These are phyloP conservation scores for Luehdorfia chinensis DNA, from an alignment of 1,140 invertebrate species.

Conservation along the genomic window DNA sequence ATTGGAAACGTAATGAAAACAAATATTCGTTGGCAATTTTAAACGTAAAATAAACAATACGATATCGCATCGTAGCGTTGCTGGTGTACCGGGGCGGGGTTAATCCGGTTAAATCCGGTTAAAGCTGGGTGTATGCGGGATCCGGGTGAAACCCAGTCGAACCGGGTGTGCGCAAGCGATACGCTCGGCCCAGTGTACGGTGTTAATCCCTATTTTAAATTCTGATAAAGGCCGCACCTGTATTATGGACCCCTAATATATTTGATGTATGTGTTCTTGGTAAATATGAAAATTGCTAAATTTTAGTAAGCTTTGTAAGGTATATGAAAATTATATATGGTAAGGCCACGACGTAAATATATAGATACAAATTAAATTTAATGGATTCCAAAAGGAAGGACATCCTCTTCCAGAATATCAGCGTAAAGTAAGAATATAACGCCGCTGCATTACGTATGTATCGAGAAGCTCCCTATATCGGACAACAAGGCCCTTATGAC, in stretches of 20 bases:
- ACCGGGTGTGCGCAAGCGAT: slow-evolving; percentile 43
- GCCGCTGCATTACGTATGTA: too few relatives aligned
- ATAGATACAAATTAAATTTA: too few relatives aligned
- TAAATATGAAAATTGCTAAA: too few relatives aligned
- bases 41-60: slow-evolving; percentile 63
- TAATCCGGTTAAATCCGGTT: slow-evolving; percentile 54
- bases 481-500: too few relatives aligned
- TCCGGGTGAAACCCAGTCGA: slow-evolving; percentile 52
- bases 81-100: slow-evolving; percentile 33
- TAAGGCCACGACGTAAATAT: too few relatives aligned
- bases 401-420: too few relatives aligned
- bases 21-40: slow-evolving; percentile 41
- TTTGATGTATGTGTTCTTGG: not conserved
- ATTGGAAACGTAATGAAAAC: slow-evolving; percentile 26
- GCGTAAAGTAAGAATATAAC: too few relatives aligned
- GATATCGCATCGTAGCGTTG: slow-evolving; percentile 59
- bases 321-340: too few relatives aligned
- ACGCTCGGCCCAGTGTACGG: slow-evolving; percentile 44
- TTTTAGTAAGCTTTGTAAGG: too few relatives aligned
- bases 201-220: slow-evolving; percentile 71
- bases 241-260: not conserved
- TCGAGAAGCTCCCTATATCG: too few relatives aligned
- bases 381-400: too few relatives aligned
- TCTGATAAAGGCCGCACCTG: slow-evolving; percentile 62
- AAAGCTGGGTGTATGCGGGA: slow-evolving; percentile 54